These are phyloP conservation scores for Somateria mollissima DNA, from an alignment of 2,797 vertebrate genomes.

Conservation along the genomic window DNA sequence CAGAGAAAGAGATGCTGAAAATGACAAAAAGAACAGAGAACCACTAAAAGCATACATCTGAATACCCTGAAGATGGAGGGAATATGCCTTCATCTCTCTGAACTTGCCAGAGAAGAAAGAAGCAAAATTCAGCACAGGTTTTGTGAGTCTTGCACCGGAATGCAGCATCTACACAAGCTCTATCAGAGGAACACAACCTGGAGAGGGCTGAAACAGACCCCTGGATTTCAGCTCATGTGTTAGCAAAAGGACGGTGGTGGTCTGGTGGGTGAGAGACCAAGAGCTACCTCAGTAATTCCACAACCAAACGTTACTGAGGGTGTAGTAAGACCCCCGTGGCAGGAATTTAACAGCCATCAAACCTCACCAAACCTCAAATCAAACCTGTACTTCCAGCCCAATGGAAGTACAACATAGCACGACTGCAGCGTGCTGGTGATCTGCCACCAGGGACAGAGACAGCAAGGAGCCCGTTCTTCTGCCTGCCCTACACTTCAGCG, in stretches of 20 bases:
- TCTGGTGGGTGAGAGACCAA: background rate
- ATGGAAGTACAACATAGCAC: background rate
- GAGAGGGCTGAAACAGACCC: background rate
- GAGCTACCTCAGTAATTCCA: background rate
- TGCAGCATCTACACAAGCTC: background rate
- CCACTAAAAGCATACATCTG: background rate
- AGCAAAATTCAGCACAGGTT: background rate
- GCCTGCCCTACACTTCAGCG: fast-evolving
- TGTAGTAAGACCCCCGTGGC: background rate
- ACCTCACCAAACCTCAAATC: background rate
- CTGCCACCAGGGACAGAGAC: background rate
- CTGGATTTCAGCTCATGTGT: background rate
- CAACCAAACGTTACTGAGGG: background rate
- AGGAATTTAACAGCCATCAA: background rate
- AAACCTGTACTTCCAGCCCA: background rate
- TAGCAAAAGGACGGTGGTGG: background rate
- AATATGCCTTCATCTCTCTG: background rate
- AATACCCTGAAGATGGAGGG: background rate
- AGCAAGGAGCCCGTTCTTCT: background rate
- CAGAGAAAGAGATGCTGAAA: background rate
- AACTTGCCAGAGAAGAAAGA: background rate
- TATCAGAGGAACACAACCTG: fast-evolving
- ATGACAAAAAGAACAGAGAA: background rate
- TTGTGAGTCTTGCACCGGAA: background rate
- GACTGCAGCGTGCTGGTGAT: fast-evolving